Evolutionary conservation across 2,888 invertebrate species (phyloP), one percentile per base, ranked within the genome.

Genomic region (Lepidochitona cinerea): DNA sequence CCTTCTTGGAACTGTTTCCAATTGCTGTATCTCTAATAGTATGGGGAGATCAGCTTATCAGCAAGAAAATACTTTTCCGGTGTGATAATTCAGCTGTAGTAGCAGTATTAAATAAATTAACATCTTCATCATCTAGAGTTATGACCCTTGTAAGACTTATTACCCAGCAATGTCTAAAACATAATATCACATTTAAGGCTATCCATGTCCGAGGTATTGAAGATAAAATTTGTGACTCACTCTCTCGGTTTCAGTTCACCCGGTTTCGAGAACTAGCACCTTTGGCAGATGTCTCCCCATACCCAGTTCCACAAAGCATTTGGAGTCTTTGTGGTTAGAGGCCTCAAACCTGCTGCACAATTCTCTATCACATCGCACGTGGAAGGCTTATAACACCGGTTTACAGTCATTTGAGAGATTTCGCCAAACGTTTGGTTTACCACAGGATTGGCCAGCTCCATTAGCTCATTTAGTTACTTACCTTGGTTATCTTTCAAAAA

Each of bases 1-100:
- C 68, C 52, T 52, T 72, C 26, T 18, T 68, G 29, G 54, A 68
- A 59, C 23, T 72, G 14, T 35, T 68, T 18, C 37, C 59, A 12
- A 37, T 68, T 4, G n/a, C 26, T 29, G 52, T 41, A 14, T 6
- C 36, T 5, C 18, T 72, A 1, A 9, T 6, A 23, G 37, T 53
- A 12, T 67, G 36, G 23, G 37, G 53, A 23, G 4, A 68, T 6
- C 9, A 35, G 29, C 29, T 33, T 18, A 18, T 18, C n/a, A 66
- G 36, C 37, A 66, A 66, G 66, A 33, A 66, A 66, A 18, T 66
- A 18, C 18, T 66, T 6, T 66, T 66, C 26, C 18, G 66, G 9
- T 36, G 66, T 66, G 66, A 66, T 36, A 66, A 66, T 66, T 9
- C 33, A 26, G 3, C 36, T 35, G 66, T 66, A 26, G 66, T 37